Percentiles rank a stretch among this genome's conserved stretches.
phyloP scores from a whole-genome alignment of 2,797 vertebrate genomes.

The Pyrocephalus nanus region DNA sequence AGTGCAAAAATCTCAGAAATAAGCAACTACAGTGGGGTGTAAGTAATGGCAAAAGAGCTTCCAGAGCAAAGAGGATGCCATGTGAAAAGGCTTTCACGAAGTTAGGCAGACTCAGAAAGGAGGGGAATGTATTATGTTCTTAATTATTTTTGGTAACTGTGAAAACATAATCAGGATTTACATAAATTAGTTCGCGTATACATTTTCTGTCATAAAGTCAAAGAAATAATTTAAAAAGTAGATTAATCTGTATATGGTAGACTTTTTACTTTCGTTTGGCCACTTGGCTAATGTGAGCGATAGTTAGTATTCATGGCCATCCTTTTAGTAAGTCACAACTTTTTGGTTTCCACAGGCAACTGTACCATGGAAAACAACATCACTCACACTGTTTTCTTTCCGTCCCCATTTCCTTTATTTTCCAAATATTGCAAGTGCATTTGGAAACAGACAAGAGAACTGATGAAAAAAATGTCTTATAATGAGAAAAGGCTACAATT shows the following conservation, averaged over 20 bases:
- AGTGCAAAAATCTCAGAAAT: background rate
- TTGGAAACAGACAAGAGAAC: background rate
- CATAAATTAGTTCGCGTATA: background rate
- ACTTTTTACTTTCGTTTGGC: background rate
- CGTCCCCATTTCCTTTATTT: background rate
- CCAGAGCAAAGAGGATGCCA: background rate
- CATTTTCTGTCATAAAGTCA: background rate
- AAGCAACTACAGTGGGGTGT: background rate
- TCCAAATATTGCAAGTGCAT: background rate
- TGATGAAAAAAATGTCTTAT: background rate
- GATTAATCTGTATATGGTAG: background rate
- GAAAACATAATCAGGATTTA: background rate
- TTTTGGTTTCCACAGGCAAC: slow-evolving; percentile 17
- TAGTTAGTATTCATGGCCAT: slow-evolving; percentile 55
- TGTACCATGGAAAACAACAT: background rate
- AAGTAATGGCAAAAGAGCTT: background rate
- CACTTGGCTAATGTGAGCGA: background rate
- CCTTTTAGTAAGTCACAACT: slow-evolving; percentile 31
- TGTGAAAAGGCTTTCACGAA: background rate
- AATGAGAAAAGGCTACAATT: background rate
- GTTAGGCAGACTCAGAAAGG: background rate
- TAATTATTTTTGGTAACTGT: background rate
- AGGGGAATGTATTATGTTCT: background rate
- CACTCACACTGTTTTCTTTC: background rate
- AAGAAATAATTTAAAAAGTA: background rate